Evolutionary conservation across 2,888 invertebrate species (phyloP), one percentile per base, ranked within the genome.

Genomic region (Phrixothrix hirtus): DNA sequence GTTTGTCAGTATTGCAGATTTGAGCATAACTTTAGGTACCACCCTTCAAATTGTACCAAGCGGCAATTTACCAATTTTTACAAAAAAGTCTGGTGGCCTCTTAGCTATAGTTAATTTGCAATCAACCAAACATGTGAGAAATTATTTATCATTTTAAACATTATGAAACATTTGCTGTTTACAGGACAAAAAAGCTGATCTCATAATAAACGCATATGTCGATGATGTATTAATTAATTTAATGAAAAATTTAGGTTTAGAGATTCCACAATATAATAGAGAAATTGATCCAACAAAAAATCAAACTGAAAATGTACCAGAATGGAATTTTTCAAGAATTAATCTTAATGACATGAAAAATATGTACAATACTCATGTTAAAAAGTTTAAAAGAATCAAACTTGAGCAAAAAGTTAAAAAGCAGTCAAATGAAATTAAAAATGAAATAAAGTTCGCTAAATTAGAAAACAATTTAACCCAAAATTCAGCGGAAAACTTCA

Each of bases 31-130:
- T 64, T 79, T 99, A 57, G 99, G 99, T 21, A 96, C 97, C n/a
- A 96, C 97, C 2, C 78, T 99, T 41, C 98, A 99, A 83, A 99
- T 99, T 63, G 83, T 95, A 59, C 99, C 99, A 29, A 95, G 96
- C 77, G 98, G 96, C 9, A 93, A 92, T 75, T 78, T 98, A 61
- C 98, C 98, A 2, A 75, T 95, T 25, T 85, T 85, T 69, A 89
- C 88, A 55, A 87, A 89, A 63, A 91, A 90, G 71, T 88, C 88
- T 72, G 88, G 87, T 14, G 96, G 96, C 2, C 88, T 89, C 73
- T 77, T 99, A 42, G 92, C 92, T 11, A 92, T 98, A 64, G 90
- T 97, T 58, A 99, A 99, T 78, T 79, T 99, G 43, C 99, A 99
- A 74, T 88, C 92, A n/a, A 99, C 98, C 1, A 96, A 97, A 81